Base-by-base conservation (phyloP, 2,797 vertebrate genomes). In the Thamnophis elegans region DNA sequence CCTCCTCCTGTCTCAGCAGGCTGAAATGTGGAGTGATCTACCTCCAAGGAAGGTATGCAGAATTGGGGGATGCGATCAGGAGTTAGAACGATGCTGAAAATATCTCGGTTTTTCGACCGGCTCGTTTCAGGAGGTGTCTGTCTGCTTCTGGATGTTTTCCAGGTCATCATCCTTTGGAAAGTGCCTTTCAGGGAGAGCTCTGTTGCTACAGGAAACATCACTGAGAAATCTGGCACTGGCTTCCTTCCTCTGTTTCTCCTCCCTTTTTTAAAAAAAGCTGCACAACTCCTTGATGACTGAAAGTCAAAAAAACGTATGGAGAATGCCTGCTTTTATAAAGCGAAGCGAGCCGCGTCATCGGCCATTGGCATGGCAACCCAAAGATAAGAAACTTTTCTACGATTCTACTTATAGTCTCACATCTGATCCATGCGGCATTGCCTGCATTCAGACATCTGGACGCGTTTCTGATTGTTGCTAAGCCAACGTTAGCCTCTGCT, bases 61-160 rank as follows among this genome's bases (percentile, higher is more conserved):
- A 98, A 98, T 91, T 97, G 96, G 73, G 96, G 96, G 58, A 97
- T 97, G 54, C 91, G 95, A 91, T 97, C 96, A 12, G 96, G 96
- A 89, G 96, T 97, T 95, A 97, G 92, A 26, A 97, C 93, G 73
- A 96, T 93, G 60, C 93, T 96, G 95, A 97, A 98, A 93, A 97
- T 94, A 10, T 96, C 96, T 42, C 93, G 95, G 68, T 94, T 95
- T 85, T 94, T 97, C 73, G 82, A 94, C 91, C 11, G 26, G 86
- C 73, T 16, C 58, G 95, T 96, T 13, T 94, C 93, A 94, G 96
- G 92, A 89, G 36, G 2, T 22, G 93, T 12, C 36, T 25, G 18
- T 59, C 96, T 96, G 90, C 55, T 87, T 94, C 94, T 96, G 91
- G 95, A 93, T 16, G 47, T 95, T 0, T 82, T 96, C 97, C 96